phyloP scores from a whole-genome alignment of 30 jellyfish, hydroid and myxozoan genomes.

The Pelagia noctiluca region DNA sequence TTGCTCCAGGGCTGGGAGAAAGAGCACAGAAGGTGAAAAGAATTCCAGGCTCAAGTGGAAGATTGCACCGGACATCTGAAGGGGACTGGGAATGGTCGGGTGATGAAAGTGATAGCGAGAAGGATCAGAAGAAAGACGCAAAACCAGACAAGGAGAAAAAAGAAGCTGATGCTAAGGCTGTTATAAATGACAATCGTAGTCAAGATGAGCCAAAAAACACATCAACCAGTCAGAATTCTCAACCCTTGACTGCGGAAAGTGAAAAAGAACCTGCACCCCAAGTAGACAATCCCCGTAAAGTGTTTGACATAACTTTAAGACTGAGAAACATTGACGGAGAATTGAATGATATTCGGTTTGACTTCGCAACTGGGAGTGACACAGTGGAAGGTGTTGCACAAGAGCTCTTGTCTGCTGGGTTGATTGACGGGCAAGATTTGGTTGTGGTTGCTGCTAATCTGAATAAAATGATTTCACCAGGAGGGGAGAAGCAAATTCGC shows the following conservation, averaged over 20 bases:
- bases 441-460: conserved; percentile 96
- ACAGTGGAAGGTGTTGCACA: conserved; percentile 98
- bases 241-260: conserved; percentile 9
- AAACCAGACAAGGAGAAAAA: background rate
- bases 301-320: conserved; percentile 82
- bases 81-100: conserved; percentile 93
- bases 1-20: conserved; percentile 92
- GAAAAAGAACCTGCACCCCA: background rate
- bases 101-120: conserved; percentile 52
- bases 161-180: background rate
- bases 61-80: conserved; percentile 73
- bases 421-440: conserved; percentile 94
- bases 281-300: conserved; percentile 46
- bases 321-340: conserved; percentile 88
- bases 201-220: background rate
- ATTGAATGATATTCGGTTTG: conserved; percentile 95
- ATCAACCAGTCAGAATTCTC: background rate
- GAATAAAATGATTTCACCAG: conserved; percentile 74
- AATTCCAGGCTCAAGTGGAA: conserved; percentile 82
- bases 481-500: conserved; percentile 57
- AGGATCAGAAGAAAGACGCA: conserved; percentile 7
- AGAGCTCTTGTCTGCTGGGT: conserved; percentile 97
- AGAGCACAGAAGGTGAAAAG: conserved; percentile 86
- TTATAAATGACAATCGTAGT: background rate
- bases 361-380: conserved; percentile 84